Conservation (phyloP, 2,113 vertebrate species). For the Eurystomus gularis region DNA sequence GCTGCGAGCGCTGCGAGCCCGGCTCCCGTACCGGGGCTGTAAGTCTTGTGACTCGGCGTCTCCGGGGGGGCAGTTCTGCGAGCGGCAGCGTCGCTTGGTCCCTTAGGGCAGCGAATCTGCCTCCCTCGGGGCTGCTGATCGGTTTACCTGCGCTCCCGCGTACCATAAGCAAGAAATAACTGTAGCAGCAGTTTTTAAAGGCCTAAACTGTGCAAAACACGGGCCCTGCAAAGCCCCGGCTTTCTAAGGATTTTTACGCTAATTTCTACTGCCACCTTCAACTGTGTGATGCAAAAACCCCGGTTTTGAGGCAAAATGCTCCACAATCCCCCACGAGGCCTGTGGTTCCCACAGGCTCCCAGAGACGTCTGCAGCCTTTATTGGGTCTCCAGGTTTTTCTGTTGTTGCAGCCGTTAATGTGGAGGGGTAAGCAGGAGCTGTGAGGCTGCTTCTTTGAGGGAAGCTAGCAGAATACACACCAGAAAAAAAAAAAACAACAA, state of each 20-base stretch:
- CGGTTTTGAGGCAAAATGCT: no score
- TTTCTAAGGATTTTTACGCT: neutral
- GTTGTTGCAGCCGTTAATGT: neutral
- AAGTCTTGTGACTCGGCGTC: neutral
- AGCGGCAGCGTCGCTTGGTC: rapidly evolving
- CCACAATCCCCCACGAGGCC: neutral
- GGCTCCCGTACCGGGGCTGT: neutral
- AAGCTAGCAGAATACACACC: neutral
- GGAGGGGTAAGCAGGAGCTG: neutral
- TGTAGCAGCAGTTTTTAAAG: neutral
- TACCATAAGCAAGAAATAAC: rapidly evolving
- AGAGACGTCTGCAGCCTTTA: rapidly evolving
- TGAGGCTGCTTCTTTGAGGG: no score
- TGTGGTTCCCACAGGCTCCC: rapidly evolving
- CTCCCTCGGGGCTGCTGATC: neutral
- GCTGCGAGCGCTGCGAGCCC: neutral
- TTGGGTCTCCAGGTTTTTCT: no score
- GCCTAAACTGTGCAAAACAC: neutral
- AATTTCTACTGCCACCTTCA: neutral
- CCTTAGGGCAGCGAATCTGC: rapidly evolving
- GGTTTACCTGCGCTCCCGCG: rapidly evolving
- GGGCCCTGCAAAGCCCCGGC: neutral
- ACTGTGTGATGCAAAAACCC: neutral
- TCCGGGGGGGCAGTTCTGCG: rapidly evolving
- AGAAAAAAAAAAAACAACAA: neutral